Conservation (phyloP, 2,888 invertebrate genomes). For the Sarcophaga carnaria region DNA sequence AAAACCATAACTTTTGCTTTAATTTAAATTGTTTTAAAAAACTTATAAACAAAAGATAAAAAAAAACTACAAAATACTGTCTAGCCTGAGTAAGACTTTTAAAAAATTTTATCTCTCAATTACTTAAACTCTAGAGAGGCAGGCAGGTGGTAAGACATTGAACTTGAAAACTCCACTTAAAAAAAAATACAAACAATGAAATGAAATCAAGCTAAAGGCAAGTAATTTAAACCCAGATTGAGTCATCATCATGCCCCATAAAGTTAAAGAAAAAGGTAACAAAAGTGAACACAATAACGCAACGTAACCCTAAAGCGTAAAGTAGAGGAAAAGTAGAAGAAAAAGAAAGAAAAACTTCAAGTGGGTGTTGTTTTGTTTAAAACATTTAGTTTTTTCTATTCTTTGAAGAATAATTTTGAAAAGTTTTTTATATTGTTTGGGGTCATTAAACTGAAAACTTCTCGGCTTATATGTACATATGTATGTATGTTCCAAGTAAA, state of each 20-base stretch:
- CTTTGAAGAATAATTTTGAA: not conserved
- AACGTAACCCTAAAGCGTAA: not conserved
- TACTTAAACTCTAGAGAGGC: too few relatives aligned
- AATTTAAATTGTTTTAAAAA: too few relatives aligned
- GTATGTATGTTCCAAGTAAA: too few relatives aligned
- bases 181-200: not conserved
- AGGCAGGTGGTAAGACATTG: not conserved
- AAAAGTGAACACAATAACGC: not conserved
- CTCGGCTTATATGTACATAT: too few relatives aligned
- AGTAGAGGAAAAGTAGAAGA: not conserved
- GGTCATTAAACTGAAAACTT: too few relatives aligned
- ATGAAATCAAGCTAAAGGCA: not conserved
- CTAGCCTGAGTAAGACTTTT: not conserved
- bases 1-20: not conserved
- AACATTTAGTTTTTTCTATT: not conserved
- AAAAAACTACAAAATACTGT: not conserved
- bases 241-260: constrained; percentile 19
- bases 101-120: not conserved
- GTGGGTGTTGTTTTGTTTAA: not conserved
- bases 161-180: not conserved
- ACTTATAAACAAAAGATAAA: not conserved
- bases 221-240: constrained; percentile 40
- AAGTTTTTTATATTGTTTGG: not conserved
- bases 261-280: not conserved
- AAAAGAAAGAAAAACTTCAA: not conserved